Evolutionary conservation across 2,797 vertebrate genomes (phyloP).

Genomic region (Triplophysa yarkandensis): DNA sequence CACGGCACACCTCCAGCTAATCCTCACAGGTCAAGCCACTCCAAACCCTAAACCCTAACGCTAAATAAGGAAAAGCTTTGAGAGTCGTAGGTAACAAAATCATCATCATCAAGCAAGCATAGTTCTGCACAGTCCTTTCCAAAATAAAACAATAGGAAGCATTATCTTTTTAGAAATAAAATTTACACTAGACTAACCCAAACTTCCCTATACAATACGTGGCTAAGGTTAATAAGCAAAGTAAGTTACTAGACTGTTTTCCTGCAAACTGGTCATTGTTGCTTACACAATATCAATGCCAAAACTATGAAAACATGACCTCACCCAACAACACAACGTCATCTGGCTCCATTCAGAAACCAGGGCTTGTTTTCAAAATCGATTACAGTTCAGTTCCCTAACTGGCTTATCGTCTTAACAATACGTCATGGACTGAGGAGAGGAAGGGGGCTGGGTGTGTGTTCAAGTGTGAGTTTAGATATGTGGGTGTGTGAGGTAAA

Average conservation of each 20-base stretch:
- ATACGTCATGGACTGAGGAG: conserved; percentile 13
- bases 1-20: conserved; percentile 8
- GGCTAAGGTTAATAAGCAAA: background rate
- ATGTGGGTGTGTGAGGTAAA: background rate
- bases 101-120: too few relatives aligned
- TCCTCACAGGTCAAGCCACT: conserved; percentile 20
- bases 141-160: background rate
- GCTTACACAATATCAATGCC: background rate
- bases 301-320: conserved; percentile 24
- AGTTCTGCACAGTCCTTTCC: background rate
- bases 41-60: conserved; percentile 15
- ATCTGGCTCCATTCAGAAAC: conserved; percentile 43
- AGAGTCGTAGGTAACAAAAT: conserved; percentile 30
- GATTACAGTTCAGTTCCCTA: conserved; percentile 39
- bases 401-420: conserved; percentile 49
- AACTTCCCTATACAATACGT: background rate
- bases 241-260: background rate
- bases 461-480: background rate
- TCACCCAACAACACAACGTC: conserved; percentile 12
- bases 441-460: background rate
- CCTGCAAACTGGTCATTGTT: background rate
- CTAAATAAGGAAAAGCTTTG: conserved; percentile 37
- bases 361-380: conserved; percentile 36
- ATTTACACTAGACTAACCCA: too few relatives aligned
- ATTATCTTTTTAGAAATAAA: background rate